Evolutionary conservation across 1,140 invertebrate species (phyloP), one percentile per base, ranked within the genome.

Genomic region (Oreohelix idahoensis): DNA sequence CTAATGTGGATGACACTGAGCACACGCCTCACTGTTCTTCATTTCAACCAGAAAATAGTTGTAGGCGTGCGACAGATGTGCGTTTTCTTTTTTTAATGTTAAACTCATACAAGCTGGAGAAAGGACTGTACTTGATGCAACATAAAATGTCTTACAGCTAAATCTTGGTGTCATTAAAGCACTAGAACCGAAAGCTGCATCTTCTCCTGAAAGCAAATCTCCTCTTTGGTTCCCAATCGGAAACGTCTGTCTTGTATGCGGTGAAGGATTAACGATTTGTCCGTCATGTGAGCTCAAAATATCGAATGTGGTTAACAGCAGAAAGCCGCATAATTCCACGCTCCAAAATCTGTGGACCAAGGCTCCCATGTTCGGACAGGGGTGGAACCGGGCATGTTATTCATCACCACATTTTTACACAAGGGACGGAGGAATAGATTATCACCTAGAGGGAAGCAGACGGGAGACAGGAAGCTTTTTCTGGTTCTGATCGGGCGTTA

Each of bases 291-390:
- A 32, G 63, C 8, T 66, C n/a, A 66, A 35, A 29, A 66, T 32
- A 32, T 66, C 63, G 20, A 11, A 32, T 32, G 63, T 66, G 11
- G 63, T 35, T 32, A 66, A 66, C 63, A 66, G 20, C n/a, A 66
- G 63, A 66, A 66, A 66, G 29, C 63, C n/a, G 29, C 17, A 66
- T 66, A 66, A 32, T 32, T 66, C 63, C 63, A 66, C 63, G 32
- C 17, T 32, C n/a, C 63, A 66, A 32, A 29, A n/a, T 66, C 63
- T 66, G 63, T 66, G 63, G 63, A 66, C 23, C 2, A 66, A 4
- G 63, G 63, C 63, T 13, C 8, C 63, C 63, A 66, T 66, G 63
- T 66, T 66, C 63, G 8, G 63, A 32, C 8, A 32, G 8, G n/a
- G 2, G 20, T 17, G 17, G n/a, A 66, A 29, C 63, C n/a, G 4